Evolutionary conservation across 92 coral and sea anemone genomes (phyloP).

Genomic region (Pocillopora meandrina): DNA sequence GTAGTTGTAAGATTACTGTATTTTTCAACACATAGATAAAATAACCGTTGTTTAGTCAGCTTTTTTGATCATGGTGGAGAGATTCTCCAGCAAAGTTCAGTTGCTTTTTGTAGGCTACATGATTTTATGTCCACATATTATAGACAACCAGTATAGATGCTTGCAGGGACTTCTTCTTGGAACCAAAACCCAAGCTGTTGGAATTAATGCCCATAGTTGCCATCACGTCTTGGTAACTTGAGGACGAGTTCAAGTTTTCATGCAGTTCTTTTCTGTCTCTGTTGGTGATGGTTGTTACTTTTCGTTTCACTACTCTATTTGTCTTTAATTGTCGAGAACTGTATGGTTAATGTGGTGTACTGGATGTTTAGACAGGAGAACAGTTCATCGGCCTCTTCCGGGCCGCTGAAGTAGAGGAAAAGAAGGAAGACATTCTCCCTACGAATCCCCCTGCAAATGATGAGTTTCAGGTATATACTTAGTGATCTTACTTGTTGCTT

Average conservation of each 20-base stretch:
- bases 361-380: slow-evolving; percentile 63
- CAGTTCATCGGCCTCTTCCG: slow-evolving; percentile 62
- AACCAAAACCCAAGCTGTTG: too few relatives aligned
- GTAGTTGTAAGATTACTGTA: neutral
- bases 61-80: neutral
- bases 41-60: neutral
- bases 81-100: slow-evolving; percentile 12
- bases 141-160: too few relatives aligned
- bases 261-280: neutral
- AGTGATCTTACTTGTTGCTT: too few relatives aligned
- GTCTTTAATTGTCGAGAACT: neutral
- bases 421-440: slow-evolving; percentile 12
- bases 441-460: slow-evolving; percentile 1
- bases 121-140: too few relatives aligned
- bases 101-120: neutral
- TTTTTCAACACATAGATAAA: neutral
- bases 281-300: neutral
- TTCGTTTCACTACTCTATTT: neutral
- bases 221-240: too few relatives aligned
- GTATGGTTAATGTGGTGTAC: slow-evolving; percentile 48
- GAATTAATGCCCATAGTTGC: too few relatives aligned
- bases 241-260: too few relatives aligned
- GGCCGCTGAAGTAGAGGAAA: slow-evolving; percentile 38
- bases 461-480: slow-evolving; percentile 23
- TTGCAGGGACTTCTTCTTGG: too few relatives aligned